Percentiles rank a stretch among this genome's conserved stretches.
Evolutionary conservation across 2,113 vertebrate species (phyloP).

Genomic region (Colistium nudipinnis): DNA sequence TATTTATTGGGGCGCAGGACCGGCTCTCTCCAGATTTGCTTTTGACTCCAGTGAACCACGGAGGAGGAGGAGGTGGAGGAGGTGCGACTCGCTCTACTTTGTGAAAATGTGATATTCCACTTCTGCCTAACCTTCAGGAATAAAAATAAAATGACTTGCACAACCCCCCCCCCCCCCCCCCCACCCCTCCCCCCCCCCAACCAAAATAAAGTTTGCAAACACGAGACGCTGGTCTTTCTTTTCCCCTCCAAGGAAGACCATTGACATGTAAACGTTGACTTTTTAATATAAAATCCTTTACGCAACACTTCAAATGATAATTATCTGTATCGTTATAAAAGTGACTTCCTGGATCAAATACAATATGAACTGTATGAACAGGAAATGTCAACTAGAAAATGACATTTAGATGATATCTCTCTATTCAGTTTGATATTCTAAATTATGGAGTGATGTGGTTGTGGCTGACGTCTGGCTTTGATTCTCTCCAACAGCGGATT

Average conservation of each 20-base stretch:
- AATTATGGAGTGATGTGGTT: accelerated
- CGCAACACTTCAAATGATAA: no score
- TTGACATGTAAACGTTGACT: background rate
- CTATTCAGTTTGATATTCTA: background rate
- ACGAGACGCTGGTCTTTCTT: slow-evolving; percentile 27
- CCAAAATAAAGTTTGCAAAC: slow-evolving; percentile 86
- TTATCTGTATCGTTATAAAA: no score
- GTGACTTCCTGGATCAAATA: no score
- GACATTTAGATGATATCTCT: background rate
- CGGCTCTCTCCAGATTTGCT: slow-evolving; percentile 41
- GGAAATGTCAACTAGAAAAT: no score
- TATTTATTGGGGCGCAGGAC: slow-evolving; percentile 12
- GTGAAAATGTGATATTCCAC: slow-evolving; percentile 81
- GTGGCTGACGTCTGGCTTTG: background rate
- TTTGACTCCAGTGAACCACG: slow-evolving; percentile 13
- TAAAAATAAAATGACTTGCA: slow-evolving; percentile 81
- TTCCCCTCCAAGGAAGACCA: background rate
- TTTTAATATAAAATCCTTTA: no score
- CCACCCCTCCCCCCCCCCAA: slow-evolving; percentile 79
- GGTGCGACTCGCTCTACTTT: slow-evolving; percentile 69
- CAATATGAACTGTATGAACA: no score
- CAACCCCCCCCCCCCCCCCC: slow-evolving; percentile 81
- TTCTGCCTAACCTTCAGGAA: slow-evolving; percentile 81
- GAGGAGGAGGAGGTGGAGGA: slow-evolving; percentile 46
- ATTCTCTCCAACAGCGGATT: slow-evolving; percentile 23